Evolutionary conservation across 2,888 invertebrate species (phyloP).

Genomic region (Coenonympha glycerion): DNA sequence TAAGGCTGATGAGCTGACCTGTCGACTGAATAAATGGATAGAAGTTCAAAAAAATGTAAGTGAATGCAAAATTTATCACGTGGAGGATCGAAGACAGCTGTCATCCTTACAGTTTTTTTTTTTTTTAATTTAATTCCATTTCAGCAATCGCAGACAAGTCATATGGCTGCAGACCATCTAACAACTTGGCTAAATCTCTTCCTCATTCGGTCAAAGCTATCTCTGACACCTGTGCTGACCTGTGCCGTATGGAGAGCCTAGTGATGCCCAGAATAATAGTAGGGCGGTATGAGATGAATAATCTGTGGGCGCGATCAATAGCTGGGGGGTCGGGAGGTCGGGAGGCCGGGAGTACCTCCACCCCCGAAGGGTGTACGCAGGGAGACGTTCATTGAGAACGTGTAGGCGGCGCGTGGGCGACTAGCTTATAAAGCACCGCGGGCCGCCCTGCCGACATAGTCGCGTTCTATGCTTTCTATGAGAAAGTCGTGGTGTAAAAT

Average conservation of each 20-base stretch:
- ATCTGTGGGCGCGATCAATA: conserved; percentile 71
- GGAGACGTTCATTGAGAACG: conserved; percentile 80
- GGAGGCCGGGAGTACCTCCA: conserved; percentile 29
- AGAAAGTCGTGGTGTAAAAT: conserved; percentile 48
- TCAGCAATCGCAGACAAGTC: no score
- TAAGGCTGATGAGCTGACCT: no score
- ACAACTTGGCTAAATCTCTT: no score
- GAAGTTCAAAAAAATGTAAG: no score
- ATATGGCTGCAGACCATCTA: no score
- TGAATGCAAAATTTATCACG: no score
- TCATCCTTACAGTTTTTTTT: no score
- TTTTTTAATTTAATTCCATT: no score
- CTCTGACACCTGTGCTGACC: background rate
- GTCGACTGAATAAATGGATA: no score
- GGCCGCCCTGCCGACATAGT: conserved; percentile 60
- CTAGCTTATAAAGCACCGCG: conserved; percentile 62
- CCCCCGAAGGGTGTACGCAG: conserved; percentile 33
- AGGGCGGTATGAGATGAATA: conserved; percentile 64
- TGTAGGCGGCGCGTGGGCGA: conserved; percentile 78
- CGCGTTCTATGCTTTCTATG: conserved; percentile 47
- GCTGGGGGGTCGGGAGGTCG: conserved; percentile 37
- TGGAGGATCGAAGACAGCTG: no score
- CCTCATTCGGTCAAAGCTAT: background rate
- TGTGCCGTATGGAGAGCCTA: background rate
- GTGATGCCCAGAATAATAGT: conserved; percentile 32